phyloP scores from a whole-genome alignment of 2,888 invertebrate genomes.

The Theretra japonica region DNA sequence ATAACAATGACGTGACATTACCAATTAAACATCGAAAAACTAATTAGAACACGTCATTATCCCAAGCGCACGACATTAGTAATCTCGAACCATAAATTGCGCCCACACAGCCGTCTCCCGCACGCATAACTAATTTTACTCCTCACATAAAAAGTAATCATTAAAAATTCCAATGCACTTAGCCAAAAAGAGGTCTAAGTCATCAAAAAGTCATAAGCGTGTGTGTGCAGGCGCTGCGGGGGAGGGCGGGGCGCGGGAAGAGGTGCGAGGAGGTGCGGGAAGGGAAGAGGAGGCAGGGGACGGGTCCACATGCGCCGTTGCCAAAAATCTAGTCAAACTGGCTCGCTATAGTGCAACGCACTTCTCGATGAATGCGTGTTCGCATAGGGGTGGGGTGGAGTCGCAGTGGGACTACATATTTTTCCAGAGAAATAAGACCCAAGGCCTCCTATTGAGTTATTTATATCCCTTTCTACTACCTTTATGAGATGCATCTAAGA shows the following conservation, averaged over 20 bases:
- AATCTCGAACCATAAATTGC: constrained; percentile 15
- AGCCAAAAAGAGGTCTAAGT: constrained; percentile 53
- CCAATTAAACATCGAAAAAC: background rate
- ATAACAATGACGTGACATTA: background rate
- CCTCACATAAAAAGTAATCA: constrained; percentile 27
- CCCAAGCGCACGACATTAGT: background rate
- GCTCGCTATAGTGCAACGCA: constrained; percentile 82
- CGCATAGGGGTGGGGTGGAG: constrained; percentile 54
- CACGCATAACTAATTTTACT: constrained; percentile 27
- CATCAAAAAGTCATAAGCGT: constrained; percentile 71
- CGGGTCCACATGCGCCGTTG: constrained; percentile 57
- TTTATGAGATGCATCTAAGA: no score
- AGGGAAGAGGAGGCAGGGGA: constrained; percentile 43
- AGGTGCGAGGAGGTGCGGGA: constrained; percentile 42
- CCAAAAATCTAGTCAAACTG: constrained; percentile 85
- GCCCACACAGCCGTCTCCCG: constrained; percentile 15
- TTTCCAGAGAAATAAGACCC: background rate
- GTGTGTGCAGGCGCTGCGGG: constrained; percentile 47
- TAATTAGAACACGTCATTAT: constrained; percentile 15
- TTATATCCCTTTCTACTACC: no score
- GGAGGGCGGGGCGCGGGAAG: constrained; percentile 40
- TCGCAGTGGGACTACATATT: constrained; percentile 27
- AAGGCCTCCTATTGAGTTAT: no score
- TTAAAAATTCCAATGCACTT: constrained; percentile 28
- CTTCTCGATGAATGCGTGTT: constrained; percentile 73